phyloP scores from a whole-genome alignment of 2,113 vertebrate species.

The Azemiops feae region DNA sequence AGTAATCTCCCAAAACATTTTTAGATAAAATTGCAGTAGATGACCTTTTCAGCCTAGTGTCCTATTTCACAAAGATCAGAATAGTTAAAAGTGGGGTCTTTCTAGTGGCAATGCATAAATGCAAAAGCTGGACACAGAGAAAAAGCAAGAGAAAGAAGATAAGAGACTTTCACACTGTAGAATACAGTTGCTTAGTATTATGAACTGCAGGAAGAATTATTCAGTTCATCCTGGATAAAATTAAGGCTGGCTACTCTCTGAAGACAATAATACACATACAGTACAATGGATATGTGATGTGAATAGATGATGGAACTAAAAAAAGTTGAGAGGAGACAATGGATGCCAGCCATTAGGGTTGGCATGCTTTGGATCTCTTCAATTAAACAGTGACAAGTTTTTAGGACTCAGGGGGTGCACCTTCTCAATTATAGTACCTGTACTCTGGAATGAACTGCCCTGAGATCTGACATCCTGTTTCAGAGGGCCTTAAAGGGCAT shows the following conservation, averaged over 20 bases:
- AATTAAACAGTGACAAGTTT: neutral
- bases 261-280: neutral
- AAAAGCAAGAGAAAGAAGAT: neutral
- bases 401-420: neutral
- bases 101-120: neutral
- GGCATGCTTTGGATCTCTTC: neutral
- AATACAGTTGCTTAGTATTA: neutral
- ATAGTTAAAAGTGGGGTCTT: neutral
- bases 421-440: neutral
- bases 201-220: neutral
- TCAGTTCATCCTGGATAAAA: neutral
- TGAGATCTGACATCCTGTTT: neutral
- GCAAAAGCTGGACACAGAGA: neutral
- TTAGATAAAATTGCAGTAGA: neutral
- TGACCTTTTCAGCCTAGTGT: neutral
- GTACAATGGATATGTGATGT: neutral
- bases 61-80: neutral
- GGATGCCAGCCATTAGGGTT: neutral
- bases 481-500: neutral
- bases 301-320: neutral
- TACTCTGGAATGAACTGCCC: neutral
- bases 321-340: neutral
- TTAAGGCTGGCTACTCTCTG: neutral
- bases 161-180: neutral
- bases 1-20: neutral